phyloP scores from a whole-genome alignment of 2,797 vertebrate species.

The Spea hammondii region DNA sequence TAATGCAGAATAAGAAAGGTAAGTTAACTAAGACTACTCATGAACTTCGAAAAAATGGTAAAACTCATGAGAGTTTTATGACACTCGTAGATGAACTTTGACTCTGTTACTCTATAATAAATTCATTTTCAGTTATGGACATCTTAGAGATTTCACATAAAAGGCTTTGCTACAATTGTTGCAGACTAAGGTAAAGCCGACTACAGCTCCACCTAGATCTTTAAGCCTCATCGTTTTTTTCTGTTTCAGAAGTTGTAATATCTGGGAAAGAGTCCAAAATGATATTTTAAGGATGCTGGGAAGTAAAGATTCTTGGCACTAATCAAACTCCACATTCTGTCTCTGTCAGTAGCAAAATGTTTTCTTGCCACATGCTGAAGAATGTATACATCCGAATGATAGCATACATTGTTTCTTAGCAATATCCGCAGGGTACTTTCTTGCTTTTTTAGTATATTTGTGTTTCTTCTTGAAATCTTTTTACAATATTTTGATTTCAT shows the following conservation, averaged over 20 bases:
- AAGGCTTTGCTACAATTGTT: background rate
- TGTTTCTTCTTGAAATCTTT: background rate
- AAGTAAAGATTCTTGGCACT: conserved; percentile 44
- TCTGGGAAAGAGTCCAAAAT: conserved; percentile 43
- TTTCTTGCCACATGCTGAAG: conserved; percentile 47
- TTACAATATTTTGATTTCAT: background rate
- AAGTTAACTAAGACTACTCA: too few relatives aligned
- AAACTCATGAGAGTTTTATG: too few relatives aligned
- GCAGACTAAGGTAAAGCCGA: background rate
- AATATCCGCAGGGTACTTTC: conserved; percentile 14
- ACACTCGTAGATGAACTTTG: too few relatives aligned
- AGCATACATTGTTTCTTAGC: conserved; percentile 19
- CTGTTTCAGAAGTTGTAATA: conserved; percentile 41
- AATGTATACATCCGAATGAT: conserved; percentile 30
- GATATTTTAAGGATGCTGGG: conserved; percentile 52
- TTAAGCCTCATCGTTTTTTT: conserved; percentile 24
- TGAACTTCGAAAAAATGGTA: too few relatives aligned
- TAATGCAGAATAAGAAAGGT: too few relatives aligned
- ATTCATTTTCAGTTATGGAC: too few relatives aligned
- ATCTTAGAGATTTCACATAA: background rate
- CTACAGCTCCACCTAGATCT: conserved; percentile 12
- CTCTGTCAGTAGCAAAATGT: conserved; percentile 39
- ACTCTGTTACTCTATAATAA: too few relatives aligned
- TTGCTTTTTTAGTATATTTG: background rate
- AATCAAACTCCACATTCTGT: conserved; percentile 41